Evolutionary conservation across 1,140 invertebrate genomes (phyloP), one percentile per base, ranked within the genome.

Genomic region (Drosophila pallidifrons): DNA sequence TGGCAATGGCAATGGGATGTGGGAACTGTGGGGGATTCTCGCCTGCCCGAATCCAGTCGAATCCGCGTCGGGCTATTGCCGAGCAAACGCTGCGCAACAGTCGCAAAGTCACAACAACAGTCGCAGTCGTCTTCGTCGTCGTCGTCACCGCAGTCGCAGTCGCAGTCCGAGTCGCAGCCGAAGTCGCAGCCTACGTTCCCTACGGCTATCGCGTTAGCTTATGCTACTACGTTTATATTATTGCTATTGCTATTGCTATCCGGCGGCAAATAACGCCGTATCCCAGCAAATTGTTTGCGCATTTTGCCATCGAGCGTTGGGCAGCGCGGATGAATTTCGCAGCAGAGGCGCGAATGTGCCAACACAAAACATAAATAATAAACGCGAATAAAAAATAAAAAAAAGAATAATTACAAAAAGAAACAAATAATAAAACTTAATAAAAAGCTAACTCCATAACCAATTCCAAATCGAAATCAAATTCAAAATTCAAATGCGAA

Each of bases 291-390:
- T 57, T 82, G 69, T 71, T 88, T 75, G 85, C 85, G 85, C 85
- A 89, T 85, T 89, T 89, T 77, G 85, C 85, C 85, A 68, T 78
- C 78, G 81, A 89, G 81, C 85, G 85, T 89, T 89, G 85, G 81
- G 73, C 85, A 88, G 81, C 81, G 81, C 81, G 85, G 77, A 81
- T 79, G 85, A 85, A 78, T 85, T 80, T 81, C 74, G 77, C 82
- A 79, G 59, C 58, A 68, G 20, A 25, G 66, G 66, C 49, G 73
- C 67, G 80, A 66, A 5, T 57, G 55, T 43, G 55, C 1, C 28
- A 72, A 57, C 54, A 67, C 30, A 52, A 16, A 54, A 16, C 7
- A 64, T 41, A 11, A 32, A 54, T 41, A 43, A 54, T 55, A 71
- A 72, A 54, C 46, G 66, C 51, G 41, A 47, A 66, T 32, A 20